phyloP scores from a whole-genome alignment of 1,140 invertebrate species.

The Probaryconus sp. region DNA sequence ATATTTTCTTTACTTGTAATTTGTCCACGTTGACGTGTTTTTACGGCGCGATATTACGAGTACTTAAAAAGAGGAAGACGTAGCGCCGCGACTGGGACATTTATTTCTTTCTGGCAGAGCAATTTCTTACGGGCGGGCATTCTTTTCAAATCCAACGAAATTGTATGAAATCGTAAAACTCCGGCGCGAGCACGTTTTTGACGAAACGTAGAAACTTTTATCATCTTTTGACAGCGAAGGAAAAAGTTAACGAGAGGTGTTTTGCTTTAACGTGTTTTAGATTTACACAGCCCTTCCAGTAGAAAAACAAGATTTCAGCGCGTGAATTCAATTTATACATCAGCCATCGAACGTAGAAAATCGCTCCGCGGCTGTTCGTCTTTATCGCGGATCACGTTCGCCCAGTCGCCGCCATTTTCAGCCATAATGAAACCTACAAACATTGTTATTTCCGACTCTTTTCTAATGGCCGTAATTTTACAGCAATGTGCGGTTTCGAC shows the following conservation, averaged over 20 bases:
- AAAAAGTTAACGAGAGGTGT: conserved; percentile 55
- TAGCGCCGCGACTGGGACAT: conserved; percentile 29
- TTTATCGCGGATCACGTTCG: conserved; percentile 1
- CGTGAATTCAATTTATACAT: conserved; percentile 56
- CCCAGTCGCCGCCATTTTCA: not conserved
- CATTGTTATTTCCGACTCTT: conserved; percentile 14
- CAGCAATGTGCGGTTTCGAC: not conserved
- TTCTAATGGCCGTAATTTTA: conserved; percentile 12
- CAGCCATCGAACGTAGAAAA: conserved; percentile 40
- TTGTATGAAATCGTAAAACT: conserved; percentile 55
- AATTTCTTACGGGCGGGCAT: conserved; percentile 52
- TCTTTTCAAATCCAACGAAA: conserved; percentile 46
- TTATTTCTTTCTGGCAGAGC: conserved; percentile 48
- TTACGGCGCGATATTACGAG: conserved; percentile 41
- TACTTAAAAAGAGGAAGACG: conserved; percentile 42
- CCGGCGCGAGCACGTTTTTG: conserved; percentile 48
- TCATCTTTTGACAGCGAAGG: conserved; percentile 49
- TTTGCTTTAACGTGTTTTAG: conserved; percentile 56
- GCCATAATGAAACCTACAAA: conserved; percentile 15
- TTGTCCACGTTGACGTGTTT: conserved; percentile 49
- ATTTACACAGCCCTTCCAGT: conserved; percentile 45
- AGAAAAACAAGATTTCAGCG: conserved; percentile 47
- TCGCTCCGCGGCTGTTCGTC: conserved; percentile 20
- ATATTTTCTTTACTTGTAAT: conserved; percentile 31
- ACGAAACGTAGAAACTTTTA: conserved; percentile 53